A percentile compares a stretch with the other conserved stretches of the same genome.
Conservation (phyloP, 2,113 vertebrate species). For the Halichoeres trimaculatus region DNA sequence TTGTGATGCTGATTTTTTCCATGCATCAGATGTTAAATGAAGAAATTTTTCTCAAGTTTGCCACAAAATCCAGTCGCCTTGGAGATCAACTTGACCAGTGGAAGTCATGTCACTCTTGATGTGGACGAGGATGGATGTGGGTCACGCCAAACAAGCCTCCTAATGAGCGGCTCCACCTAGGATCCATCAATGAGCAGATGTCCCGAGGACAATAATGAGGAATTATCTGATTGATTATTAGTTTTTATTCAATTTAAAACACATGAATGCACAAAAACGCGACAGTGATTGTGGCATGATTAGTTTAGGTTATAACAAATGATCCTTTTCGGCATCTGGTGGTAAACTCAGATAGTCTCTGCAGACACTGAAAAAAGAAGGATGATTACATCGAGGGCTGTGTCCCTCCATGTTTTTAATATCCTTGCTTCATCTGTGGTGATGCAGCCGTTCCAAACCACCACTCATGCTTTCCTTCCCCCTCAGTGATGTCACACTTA, state of each 20-base stretch:
- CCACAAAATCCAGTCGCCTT: constrained; percentile 3
- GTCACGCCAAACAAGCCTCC: constrained; percentile 15
- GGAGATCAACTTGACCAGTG: constrained; percentile 51
- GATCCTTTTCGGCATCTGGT: constrained; percentile 62
- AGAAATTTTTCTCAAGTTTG: background rate
- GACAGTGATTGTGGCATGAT: constrained; percentile 77
- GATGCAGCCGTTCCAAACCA: constrained; percentile 34
- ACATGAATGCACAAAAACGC: constrained; percentile 70
- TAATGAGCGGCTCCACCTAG: constrained; percentile 35
- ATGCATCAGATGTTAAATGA: background rate
- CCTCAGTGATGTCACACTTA: constrained; percentile 34
- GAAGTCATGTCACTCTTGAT: constrained; percentile 21
- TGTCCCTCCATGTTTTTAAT: constrained; percentile 28
- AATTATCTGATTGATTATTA: constrained; percentile 77
- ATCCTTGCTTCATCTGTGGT: constrained; percentile 16
- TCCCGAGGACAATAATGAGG: constrained; percentile 59
- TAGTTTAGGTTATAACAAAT: constrained; percentile 79
- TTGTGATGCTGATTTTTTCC: background rate
- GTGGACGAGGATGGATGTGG: constrained; percentile 52
- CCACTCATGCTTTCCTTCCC: constrained; percentile 11
- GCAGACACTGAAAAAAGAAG: constrained; percentile 4
- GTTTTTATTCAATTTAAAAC: constrained; percentile 76
- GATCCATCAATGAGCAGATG: constrained; percentile 74
- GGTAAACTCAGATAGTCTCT: constrained; percentile 34
- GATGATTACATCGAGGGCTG: background rate